Base-by-base conservation (phyloP, 30 jellyfish, hydroid and myxozoan genomes). In the Morbakka virulenta region DNA sequence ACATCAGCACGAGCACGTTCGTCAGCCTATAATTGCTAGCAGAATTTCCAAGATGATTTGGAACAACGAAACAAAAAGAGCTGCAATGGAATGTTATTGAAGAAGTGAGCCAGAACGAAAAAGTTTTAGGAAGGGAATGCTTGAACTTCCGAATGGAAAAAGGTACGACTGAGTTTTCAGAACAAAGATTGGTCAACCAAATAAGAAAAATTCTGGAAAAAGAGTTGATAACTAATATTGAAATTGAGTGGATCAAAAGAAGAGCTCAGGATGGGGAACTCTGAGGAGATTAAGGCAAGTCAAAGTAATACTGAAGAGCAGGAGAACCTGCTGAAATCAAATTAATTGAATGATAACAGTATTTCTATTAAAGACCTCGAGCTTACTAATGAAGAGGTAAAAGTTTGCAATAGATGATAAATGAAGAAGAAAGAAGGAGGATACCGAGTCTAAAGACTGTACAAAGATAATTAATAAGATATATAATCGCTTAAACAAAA, bases 61-160 rank as follows among this genome's bases (percentile, higher is more conserved):
- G 76, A 64, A 64, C 61, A 64, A 64, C 28, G 76, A 64, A 64
- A 64, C 76, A n/a, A n/a, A n/a, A n/a, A 64, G 76, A 64, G 76
- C 61, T 20, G 76, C 21, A 64, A 64, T 64, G 76, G 76, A 64
- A 64, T 64, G 76, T 20, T 13, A 64, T 64, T 64, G 28, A 64
- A 24, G 0, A 52, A 64, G 62, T 64, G 76, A 13, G 62, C 62
- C 76, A 64, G 61, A 13, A 64, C 76, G 61, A 64, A 64, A 52
- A 64, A 52, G 76, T 26, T 64, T n/a, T n/a, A n/a, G n/a, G n/a
- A 64, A 50, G 32, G 76, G 76, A 52, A 64, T 64, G 61, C 62
- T 64, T 64, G 76, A 64, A 64, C 28, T 64, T 64, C 32, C 52
- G 76, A 64, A 64, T n/a, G 6, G 76, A 52, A 64, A 64, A 64